Percentiles rank a stretch among this genome's conserved stretches.
Conservation (phyloP, 2,797 vertebrate species). For the Dicrostonyx torquatus region DNA sequence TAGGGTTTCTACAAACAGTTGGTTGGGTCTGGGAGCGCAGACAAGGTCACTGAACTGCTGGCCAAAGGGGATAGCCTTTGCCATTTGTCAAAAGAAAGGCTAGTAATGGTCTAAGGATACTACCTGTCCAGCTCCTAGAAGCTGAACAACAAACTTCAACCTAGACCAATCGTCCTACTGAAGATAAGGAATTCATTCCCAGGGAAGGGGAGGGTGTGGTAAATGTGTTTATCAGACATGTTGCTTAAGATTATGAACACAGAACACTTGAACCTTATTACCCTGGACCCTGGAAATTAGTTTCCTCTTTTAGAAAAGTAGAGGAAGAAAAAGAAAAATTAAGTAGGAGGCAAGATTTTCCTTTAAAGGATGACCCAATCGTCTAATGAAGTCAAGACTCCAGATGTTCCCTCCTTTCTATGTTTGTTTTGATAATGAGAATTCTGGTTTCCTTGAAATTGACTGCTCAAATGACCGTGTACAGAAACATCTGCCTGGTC, state of each 20-base stretch:
- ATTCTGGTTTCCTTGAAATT: not conserved
- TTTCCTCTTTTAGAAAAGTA: conserved; percentile 50
- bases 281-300: not conserved
- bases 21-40: not conserved
- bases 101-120: not conserved
- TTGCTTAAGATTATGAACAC: not conserved
- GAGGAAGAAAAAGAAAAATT: not conserved
- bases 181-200: conserved; percentile 55
- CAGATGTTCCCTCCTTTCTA: not conserved
- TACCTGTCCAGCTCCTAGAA: not conserved
- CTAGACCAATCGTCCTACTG: conserved; percentile 65
- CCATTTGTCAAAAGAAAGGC: not conserved
- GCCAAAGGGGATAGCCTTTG: not conserved
- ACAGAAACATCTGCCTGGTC: not conserved
- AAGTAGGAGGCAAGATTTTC: not conserved
- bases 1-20: not conserved
- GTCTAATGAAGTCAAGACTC: conserved; percentile 12
- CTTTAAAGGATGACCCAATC: conserved; percentile 18
- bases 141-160: conserved; percentile 19
- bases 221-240: conserved; percentile 60
- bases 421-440: conserved; percentile 48
- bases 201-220: conserved; percentile 43
- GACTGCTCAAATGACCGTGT: not conserved
- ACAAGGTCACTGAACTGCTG: not conserved
- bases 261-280: conserved; percentile 10